Evolutionary conservation across 2,888 invertebrate species (phyloP).

Genomic region (Coronaproctus castanopsis): DNA sequence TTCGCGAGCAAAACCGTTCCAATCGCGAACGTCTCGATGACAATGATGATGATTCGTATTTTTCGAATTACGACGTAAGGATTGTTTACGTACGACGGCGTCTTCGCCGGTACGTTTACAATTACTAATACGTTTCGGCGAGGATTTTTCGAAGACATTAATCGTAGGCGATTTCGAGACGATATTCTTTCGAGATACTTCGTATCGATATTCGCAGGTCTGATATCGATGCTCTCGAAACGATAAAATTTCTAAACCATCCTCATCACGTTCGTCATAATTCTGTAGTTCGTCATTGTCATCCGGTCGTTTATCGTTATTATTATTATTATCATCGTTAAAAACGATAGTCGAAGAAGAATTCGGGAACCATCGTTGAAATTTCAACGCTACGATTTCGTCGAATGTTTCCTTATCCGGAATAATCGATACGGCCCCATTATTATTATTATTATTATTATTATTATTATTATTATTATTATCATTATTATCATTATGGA

Average conservation of each 20-base stretch:
- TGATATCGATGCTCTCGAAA: slow-evolving; percentile 7
- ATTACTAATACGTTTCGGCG: too few relatives aligned
- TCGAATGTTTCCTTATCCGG: slow-evolving; percentile 15
- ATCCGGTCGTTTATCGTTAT: neutral
- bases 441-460: neutral
- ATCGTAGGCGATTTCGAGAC: too few relatives aligned
- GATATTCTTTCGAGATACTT: slow-evolving; percentile 4
- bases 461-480: too few relatives aligned
- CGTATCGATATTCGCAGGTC: slow-evolving; percentile 10
- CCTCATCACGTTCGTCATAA: neutral
- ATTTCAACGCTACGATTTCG: slow-evolving; percentile 22
- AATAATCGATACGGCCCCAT: neutral
- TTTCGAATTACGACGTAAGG: too few relatives aligned
- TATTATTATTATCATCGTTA: neutral
- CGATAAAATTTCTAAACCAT: slow-evolving; percentile 6
- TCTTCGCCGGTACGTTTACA: too few relatives aligned
- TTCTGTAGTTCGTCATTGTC: too few relatives aligned
- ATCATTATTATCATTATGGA: slow-evolving; percentile 2
- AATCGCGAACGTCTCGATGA: too few relatives aligned
- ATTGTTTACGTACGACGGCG: neutral
- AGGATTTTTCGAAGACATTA: too few relatives aligned
- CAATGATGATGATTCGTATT: too few relatives aligned
- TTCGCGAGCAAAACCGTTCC: too few relatives aligned
- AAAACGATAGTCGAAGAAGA: slow-evolving; percentile 7
- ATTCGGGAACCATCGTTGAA: slow-evolving; percentile 23